phyloP scores from a whole-genome alignment of 2,888 invertebrate genomes.

The Perdita meconis region DNA sequence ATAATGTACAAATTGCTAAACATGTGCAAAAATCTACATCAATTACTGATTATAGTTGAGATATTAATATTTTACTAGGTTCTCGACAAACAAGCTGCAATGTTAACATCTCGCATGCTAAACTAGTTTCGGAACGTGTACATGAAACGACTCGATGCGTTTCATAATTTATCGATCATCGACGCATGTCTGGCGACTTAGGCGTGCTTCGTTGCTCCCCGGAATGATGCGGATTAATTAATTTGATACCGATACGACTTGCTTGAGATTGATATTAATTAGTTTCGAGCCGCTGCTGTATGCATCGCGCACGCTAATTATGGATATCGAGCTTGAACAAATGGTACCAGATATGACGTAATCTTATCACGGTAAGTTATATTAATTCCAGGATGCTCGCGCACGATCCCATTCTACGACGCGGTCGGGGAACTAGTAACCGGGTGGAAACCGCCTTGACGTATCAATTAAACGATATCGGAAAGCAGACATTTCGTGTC shows the following conservation, averaged over 20 bases:
- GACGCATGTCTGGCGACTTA: constrained; percentile 7
- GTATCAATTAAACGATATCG: constrained; percentile 11
- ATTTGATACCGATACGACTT: constrained; percentile 26
- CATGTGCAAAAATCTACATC: too few relatives aligned
- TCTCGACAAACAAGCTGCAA: constrained; percentile 2
- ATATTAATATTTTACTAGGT: neutral
- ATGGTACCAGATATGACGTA: constrained; percentile 4
- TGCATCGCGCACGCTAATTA: constrained; percentile 30
- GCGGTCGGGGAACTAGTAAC: too few relatives aligned
- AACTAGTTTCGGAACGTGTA: constrained; percentile 44
- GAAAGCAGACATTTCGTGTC: neutral
- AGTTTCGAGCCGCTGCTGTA: constrained; percentile 10
- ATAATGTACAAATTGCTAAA: too few relatives aligned
- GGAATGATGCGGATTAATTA: constrained; percentile 42
- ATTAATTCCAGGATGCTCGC: constrained; percentile 1
- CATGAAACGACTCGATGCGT: constrained; percentile 39
- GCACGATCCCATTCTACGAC: neutral
- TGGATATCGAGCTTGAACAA: constrained; percentile 23
- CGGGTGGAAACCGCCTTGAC: neutral
- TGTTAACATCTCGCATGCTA: constrained; percentile 30
- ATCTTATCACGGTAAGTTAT: constrained; percentile 38
- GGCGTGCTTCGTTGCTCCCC: constrained; percentile 2
- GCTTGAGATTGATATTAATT: constrained; percentile 39
- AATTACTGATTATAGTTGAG: neutral
- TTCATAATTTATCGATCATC: constrained; percentile 58